These are phyloP conservation scores for Gila robusta DNA, from an alignment of 2,797 vertebrate genomes.

Conservation along the genomic window DNA sequence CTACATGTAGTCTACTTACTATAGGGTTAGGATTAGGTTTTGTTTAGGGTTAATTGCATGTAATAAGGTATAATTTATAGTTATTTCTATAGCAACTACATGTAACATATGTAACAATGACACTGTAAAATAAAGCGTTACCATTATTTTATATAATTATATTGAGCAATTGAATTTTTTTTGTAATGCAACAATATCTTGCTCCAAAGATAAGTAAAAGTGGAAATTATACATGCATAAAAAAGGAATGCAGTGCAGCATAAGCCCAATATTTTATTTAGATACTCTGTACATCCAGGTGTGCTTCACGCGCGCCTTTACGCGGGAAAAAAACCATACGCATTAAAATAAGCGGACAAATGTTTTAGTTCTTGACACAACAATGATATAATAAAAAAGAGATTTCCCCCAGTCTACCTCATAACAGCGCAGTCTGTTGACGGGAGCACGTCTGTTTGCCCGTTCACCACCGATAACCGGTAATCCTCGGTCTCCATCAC, in stretches of 20 bases:
- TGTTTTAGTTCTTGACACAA: conserved; percentile 11
- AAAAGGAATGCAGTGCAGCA: conserved; percentile 5
- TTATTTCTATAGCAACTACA: too few relatives aligned
- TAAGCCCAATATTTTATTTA: background rate
- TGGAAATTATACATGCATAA: background rate
- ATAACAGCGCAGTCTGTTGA: conserved; percentile 39
- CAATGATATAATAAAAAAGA: background rate
- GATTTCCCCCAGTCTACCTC: conserved; percentile 22
- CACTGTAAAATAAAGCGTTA: background rate
- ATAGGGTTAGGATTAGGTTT: too few relatives aligned
- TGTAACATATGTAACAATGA: too few relatives aligned
- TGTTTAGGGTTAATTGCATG: background rate
- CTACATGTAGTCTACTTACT: too few relatives aligned
- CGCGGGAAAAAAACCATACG: conserved; percentile 21
- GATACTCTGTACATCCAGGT: conserved; percentile 23
- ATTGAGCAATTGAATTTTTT: background rate
- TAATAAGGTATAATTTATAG: background rate
- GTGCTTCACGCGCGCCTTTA: background rate
- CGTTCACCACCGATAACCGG: conserved; percentile 65
- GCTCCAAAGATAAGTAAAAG: conserved; percentile 1
- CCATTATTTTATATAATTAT: background rate
- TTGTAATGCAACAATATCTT: background rate
- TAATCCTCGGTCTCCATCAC: conserved; percentile 73
- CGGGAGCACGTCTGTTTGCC: conserved; percentile 36
- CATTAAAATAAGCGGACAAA: background rate